Conservation (phyloP, 2,797 vertebrate genomes). For the Acipenser ruthenus region DNA sequence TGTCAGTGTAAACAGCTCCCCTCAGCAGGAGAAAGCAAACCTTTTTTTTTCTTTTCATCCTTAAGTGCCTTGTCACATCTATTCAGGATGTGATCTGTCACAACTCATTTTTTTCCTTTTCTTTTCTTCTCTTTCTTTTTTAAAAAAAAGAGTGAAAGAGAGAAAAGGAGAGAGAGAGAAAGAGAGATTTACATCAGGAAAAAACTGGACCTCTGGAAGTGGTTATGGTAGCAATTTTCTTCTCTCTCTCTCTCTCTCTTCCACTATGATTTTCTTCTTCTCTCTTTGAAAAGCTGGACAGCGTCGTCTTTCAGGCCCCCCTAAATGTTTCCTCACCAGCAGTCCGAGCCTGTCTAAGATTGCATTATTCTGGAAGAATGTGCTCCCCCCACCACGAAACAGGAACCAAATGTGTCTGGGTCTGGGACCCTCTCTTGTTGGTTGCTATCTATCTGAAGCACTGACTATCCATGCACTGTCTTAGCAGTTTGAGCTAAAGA, state of each 20-base stretch:
- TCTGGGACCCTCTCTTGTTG: too few relatives aligned
- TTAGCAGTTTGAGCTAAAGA: too few relatives aligned
- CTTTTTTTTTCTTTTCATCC: constrained; percentile 47
- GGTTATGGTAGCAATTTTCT: too few relatives aligned
- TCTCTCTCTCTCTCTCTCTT: constrained; percentile 26
- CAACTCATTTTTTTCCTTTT: constrained; percentile 47
- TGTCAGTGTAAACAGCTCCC: constrained; percentile 52
- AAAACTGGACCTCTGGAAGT: too few relatives aligned
- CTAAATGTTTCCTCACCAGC: neutral
- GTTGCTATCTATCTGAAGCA: too few relatives aligned
- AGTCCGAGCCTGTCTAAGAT: neutral
- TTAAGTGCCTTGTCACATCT: constrained; percentile 54
- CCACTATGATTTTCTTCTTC: neutral
- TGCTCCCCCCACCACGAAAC: neutral
- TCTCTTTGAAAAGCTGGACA: neutral
- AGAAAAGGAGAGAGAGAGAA: neutral
- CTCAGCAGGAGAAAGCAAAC: constrained; percentile 30
- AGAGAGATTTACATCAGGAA: too few relatives aligned
- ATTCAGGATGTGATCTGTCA: constrained; percentile 60
- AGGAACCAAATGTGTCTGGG: neutral
- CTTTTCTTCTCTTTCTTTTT: neutral
- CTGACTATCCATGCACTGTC: too few relatives aligned
- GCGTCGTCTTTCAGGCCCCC: neutral
- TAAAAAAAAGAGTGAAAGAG: neutral
- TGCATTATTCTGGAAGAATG: neutral